phyloP scores from a whole-genome alignment of 2,888 invertebrate genomes.

The Smittia aterrima region DNA sequence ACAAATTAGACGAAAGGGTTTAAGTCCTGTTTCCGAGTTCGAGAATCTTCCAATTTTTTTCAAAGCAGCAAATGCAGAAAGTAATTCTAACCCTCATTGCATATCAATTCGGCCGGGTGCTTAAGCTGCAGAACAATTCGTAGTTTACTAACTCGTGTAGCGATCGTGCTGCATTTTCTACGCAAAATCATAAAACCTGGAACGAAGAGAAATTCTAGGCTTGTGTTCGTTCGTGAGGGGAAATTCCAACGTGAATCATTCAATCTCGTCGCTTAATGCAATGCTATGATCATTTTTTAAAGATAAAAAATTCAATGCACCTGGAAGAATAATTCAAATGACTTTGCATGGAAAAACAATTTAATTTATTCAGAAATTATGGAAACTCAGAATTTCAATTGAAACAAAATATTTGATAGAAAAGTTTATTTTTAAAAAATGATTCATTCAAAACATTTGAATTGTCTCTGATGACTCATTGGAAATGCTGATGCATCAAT shows the following conservation, averaged over 20 bases:
- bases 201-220: not conserved
- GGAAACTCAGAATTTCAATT: too few relatives aligned
- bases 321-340: not conserved
- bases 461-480: not conserved
- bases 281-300: too few relatives aligned
- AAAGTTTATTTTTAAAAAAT: too few relatives aligned
- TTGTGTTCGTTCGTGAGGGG: not conserved
- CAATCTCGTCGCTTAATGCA: not conserved
- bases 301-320: too few relatives aligned
- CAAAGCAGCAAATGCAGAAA: too few relatives aligned
- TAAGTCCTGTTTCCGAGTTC: too few relatives aligned
- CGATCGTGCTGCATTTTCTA: conserved; percentile 13
- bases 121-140: conserved; percentile 28
- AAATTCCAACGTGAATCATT: not conserved
- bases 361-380: too few relatives aligned
- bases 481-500: not conserved
- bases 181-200: conserved; percentile 24
- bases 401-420: too few relatives aligned
- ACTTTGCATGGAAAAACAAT: too few relatives aligned
- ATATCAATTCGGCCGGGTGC: conserved; percentile 25
- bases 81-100: not conserved
- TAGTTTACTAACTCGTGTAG: conserved; percentile 15
- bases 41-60: not conserved
- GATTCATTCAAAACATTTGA: too few relatives aligned
- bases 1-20: too few relatives aligned